Conservation (phyloP, 2,113 vertebrate genomes). For the Oplegnathus fasciatus region DNA sequence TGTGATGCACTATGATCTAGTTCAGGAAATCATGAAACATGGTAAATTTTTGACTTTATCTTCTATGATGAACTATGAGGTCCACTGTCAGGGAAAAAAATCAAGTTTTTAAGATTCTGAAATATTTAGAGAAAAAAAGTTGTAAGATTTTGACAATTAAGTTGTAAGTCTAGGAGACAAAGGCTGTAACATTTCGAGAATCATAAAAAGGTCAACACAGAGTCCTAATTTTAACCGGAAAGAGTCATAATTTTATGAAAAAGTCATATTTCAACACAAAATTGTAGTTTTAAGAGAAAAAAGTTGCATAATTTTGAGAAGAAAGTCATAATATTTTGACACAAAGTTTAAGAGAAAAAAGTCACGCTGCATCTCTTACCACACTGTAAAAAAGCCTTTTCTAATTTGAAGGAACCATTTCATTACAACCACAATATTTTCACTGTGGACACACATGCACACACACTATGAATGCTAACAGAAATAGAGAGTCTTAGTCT, state of each 20-base stretch:
- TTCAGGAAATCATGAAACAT: background rate
- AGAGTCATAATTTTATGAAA: no score
- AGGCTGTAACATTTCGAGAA: background rate
- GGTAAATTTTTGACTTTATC: background rate
- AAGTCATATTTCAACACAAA: background rate
- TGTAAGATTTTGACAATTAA: background rate
- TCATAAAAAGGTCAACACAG: no score
- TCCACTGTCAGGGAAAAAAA: background rate
- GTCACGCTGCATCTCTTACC: background rate
- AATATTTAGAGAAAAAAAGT: no score
- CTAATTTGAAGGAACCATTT: background rate
- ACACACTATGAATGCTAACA: constrained; percentile 35
- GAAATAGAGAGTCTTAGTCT: constrained; percentile 7
- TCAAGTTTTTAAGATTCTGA: no score
- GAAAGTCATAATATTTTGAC: background rate
- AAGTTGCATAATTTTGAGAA: no score
- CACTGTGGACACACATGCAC: constrained; percentile 15
- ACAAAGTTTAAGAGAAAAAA: background rate
- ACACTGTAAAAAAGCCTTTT: background rate
- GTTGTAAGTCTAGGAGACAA: no score
- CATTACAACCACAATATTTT: constrained; percentile 9
- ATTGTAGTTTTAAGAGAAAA: background rate
- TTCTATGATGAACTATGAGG: background rate
- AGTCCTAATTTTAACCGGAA: no score
- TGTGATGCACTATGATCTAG: background rate